A percentile compares a stretch with the other conserved stretches of the same genome.
Evolutionary conservation across 2,888 invertebrate species (phyloP).

Genomic region (Hesperia comma): DNA sequence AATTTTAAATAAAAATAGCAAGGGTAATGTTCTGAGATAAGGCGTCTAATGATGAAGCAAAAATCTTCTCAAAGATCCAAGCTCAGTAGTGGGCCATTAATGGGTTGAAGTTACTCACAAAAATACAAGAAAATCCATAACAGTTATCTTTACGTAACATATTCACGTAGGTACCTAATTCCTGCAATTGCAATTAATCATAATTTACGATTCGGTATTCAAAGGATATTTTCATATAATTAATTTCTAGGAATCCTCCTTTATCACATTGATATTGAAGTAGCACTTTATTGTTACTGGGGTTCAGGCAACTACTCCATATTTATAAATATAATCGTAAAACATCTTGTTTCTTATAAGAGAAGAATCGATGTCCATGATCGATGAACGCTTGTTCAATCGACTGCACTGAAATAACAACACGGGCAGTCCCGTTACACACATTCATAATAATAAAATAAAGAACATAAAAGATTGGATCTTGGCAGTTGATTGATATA

Average conservation of each 20-base stretch:
- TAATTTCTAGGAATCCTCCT: background rate
- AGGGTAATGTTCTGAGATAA: too few relatives aligned
- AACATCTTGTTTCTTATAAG: slow-evolving; percentile 12
- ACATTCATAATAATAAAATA: slow-evolving; percentile 22
- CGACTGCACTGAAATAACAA: slow-evolving; percentile 20
- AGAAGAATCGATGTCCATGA: slow-evolving; percentile 14
- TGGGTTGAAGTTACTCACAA: too few relatives aligned
- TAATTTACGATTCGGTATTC: slow-evolving; percentile 1
- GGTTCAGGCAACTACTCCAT: background rate
- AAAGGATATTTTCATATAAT: background rate
- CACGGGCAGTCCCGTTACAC: slow-evolving; percentile 23
- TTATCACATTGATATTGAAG: too few relatives aligned
- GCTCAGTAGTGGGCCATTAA: too few relatives aligned
- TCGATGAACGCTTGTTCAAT: slow-evolving; percentile 15
- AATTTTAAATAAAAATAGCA: background rate
- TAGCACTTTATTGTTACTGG: too few relatives aligned
- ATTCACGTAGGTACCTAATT: background rate
- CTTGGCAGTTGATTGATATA: slow-evolving; percentile 14
- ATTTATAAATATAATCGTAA: background rate
- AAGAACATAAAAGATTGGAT: slow-evolving; percentile 22
- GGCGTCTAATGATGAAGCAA: too few relatives aligned
- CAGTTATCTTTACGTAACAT: background rate
- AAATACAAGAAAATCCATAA: too few relatives aligned
- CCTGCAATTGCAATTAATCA: background rate
- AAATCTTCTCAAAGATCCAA: too few relatives aligned